Conservation (phyloP, 2,797 vertebrate genomes). For the Acanthurus lineatus region DNA sequence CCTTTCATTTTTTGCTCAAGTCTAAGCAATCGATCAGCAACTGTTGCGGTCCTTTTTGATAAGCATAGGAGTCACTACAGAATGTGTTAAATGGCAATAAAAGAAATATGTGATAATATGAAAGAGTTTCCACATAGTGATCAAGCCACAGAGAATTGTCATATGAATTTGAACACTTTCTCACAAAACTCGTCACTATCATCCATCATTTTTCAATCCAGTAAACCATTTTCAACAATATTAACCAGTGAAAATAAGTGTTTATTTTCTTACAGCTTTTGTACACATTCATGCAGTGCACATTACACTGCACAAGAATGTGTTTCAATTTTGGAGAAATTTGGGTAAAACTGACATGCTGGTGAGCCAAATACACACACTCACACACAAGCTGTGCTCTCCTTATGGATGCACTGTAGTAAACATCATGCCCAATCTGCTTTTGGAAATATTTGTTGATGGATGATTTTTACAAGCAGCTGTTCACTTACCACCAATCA, state of each 20-base stretch:
- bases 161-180: background rate
- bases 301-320: background rate
- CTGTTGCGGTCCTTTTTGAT: too few species aligned
- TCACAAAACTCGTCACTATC: background rate
- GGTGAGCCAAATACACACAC: constrained; percentile 8
- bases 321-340: background rate
- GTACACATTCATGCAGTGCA: too few species aligned
- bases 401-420: constrained; percentile 48
- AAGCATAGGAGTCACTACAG: too few species aligned
- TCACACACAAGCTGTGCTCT: constrained; percentile 32
- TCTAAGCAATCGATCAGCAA: too few species aligned
- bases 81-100: too few species aligned
- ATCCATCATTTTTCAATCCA: too few species aligned
- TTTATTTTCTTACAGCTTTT: background rate
- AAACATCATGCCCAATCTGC: constrained; percentile 47
- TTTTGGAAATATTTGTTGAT: constrained; percentile 55
- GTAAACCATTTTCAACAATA: background rate
- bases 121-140: too few species aligned
- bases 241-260: too few species aligned
- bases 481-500: constrained; percentile 38
- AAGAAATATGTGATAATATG: too few species aligned
- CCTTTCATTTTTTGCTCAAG: too few species aligned
- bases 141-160: too few species aligned
- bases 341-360: background rate
- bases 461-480: constrained; percentile 55